A percentile compares a stretch with the other conserved stretches of the same genome.
Conservation (phyloP, 1,140 invertebrate species). For the Tetraneura akinire region DNA sequence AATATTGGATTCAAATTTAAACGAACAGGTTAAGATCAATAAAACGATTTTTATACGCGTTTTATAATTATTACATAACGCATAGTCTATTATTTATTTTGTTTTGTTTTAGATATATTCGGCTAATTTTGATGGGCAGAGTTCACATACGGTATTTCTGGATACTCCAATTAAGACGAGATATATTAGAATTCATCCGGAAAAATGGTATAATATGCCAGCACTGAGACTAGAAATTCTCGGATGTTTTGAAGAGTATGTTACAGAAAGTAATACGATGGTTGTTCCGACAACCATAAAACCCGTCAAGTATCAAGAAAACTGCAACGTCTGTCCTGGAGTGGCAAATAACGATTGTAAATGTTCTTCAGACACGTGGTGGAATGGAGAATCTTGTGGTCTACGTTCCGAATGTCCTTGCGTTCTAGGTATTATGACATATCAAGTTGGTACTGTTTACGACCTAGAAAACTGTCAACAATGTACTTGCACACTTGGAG, state of each 20-base stretch:
- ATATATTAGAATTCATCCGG: conserved; percentile 70
- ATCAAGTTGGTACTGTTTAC: conserved; percentile 69
- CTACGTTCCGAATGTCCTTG: conserved; percentile 73
- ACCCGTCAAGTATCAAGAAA: conserved; percentile 56
- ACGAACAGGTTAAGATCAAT: conserved; percentile 60
- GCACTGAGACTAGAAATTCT: conserved; percentile 74
- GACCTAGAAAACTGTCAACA: conserved; percentile 72
- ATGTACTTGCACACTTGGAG: conserved; percentile 75
- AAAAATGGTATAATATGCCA: conserved; percentile 76
- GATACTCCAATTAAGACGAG: conserved; percentile 71
- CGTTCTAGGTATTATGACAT: conserved; percentile 67
- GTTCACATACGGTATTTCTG: conserved; percentile 57
- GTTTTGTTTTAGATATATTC: conserved; percentile 54
- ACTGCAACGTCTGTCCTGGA: conserved; percentile 54
- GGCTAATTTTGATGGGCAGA: conserved; percentile 54
- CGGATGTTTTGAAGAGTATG: conserved; percentile 75
- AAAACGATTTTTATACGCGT: too few species aligned
- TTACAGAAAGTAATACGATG: conserved; percentile 58
- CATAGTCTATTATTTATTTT: too few species aligned
- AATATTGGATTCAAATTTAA: conserved; percentile 63
- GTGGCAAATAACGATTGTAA: background rate
- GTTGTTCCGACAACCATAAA: conserved; percentile 55
- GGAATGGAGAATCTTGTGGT: conserved; percentile 75
- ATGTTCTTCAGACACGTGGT: conserved; percentile 59
- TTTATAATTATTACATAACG: too few species aligned